These are phyloP conservation scores for Casuarius casuarius DNA, from an alignment of 2,113 vertebrate species.

Conservation along the genomic window DNA sequence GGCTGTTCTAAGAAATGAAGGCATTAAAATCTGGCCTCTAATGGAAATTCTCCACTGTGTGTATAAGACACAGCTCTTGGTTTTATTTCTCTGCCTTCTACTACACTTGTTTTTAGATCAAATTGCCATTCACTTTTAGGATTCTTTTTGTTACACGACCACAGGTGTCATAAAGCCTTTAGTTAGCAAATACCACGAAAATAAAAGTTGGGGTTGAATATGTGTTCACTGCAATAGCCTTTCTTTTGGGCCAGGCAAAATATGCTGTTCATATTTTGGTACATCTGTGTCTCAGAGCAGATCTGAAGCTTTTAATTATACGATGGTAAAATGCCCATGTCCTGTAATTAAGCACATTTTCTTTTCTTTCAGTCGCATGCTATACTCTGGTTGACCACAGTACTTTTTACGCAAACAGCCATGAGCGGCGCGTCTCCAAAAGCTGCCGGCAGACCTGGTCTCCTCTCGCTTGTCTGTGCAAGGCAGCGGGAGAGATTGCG, in stretches of 20 bases:
- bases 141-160: not conserved
- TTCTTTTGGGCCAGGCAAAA: not conserved
- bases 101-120: not conserved
- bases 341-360: slow-evolving; percentile 31
- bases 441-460: not conserved
- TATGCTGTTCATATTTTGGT: not conserved
- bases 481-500: not conserved
- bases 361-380: slow-evolving; percentile 10
- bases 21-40: not conserved
- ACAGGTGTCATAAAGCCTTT: not conserved
- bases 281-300: not conserved
- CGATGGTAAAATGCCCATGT: not conserved
- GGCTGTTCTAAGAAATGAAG: not conserved
- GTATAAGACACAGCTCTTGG: not conserved
- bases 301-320: slow-evolving; percentile 31
- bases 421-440: not conserved
- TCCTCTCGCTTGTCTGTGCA: not conserved
- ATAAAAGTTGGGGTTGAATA: not conserved
- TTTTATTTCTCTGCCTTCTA: not conserved
- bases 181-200: not conserved
- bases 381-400: not conserved
- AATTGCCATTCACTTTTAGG: not conserved
- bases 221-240: not conserved
- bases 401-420: not conserved
- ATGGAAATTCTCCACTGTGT: not conserved